Percentiles rank a stretch among this genome's conserved stretches.
These are phyloP conservation scores for Limenitis camilla DNA, from an alignment of 2,888 invertebrate species.

Conservation along the genomic window DNA sequence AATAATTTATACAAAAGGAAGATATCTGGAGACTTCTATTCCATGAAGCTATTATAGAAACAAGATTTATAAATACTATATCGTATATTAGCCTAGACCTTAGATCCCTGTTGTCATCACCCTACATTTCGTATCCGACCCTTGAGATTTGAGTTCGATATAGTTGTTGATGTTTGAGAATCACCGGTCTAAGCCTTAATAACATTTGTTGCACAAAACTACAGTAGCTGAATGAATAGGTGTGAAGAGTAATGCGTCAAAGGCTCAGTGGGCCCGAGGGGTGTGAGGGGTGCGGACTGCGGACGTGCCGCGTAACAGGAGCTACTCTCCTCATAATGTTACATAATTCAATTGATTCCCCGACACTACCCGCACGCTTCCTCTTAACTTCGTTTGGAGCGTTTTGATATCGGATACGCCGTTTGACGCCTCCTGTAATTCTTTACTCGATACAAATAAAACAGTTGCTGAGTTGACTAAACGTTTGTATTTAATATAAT, in stretches of 20 bases:
- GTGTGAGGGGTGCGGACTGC: conserved; percentile 20
- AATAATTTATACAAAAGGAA: too few relatives aligned
- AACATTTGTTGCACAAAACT: conserved; percentile 33
- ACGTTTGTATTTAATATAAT: conserved; percentile 26
- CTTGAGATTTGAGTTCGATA: too few relatives aligned
- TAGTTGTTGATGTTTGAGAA: not conserved
- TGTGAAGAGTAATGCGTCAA: conserved; percentile 68
- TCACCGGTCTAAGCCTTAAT: conserved; percentile 4
- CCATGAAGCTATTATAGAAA: too few relatives aligned
- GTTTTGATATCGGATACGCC: conserved; percentile 73
- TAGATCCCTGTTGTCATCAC: too few relatives aligned
- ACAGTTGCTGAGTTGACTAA: conserved; percentile 25
- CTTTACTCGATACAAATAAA: conserved; percentile 45
- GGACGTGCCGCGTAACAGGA: conserved; percentile 66
- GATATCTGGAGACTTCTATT: too few relatives aligned
- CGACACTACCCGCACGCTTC: conserved; percentile 71
- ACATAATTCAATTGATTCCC: conserved; percentile 73
- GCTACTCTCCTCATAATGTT: conserved; percentile 66
- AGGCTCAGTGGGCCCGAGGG: conserved; percentile 46
- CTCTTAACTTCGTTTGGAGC: conserved; percentile 68
- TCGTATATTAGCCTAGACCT: too few relatives aligned
- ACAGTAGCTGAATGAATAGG: conserved; percentile 63
- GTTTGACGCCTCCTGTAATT: conserved; percentile 61
- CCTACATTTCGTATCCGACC: too few relatives aligned
- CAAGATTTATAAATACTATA: too few relatives aligned